Conservation (phyloP, 2,113 vertebrate species). For the Pseudopodoces humilis region DNA sequence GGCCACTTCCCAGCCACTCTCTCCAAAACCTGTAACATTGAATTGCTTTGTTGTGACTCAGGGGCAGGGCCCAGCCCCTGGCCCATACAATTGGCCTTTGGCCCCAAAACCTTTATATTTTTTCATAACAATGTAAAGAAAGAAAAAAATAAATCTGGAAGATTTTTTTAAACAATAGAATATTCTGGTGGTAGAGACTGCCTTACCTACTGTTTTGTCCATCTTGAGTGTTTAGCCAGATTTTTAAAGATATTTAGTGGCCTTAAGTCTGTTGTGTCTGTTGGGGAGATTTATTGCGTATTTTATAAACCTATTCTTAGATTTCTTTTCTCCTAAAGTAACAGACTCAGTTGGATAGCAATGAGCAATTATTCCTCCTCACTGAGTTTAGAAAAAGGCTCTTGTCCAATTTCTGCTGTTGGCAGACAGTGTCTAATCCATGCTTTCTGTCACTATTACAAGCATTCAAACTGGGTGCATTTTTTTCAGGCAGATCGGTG, state of each 20-base stretch:
- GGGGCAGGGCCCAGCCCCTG: not conserved
- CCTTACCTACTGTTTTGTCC: not conserved
- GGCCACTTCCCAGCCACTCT: fast-evolving
- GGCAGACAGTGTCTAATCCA: not conserved
- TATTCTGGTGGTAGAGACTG: not conserved
- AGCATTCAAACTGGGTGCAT: not conserved
- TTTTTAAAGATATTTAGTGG: not conserved
- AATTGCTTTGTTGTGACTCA: not conserved
- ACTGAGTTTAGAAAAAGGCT: not conserved
- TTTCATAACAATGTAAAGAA: not conserved
- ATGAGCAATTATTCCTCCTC: not conserved
- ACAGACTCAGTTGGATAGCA: not conserved
- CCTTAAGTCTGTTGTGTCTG: not conserved
- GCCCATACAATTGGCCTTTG: not conserved
- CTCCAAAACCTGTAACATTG: not conserved
- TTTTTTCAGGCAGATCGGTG: not conserved
- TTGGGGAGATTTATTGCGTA: not conserved
- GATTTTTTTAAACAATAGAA: not conserved
- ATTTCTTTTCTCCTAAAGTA: not conserved
- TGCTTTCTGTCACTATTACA: not conserved
- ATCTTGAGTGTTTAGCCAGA: not conserved
- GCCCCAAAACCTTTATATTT: not conserved
- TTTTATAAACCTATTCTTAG: conserved; percentile 1
- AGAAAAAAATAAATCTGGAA: not conserved
- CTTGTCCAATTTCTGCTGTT: not conserved